Conservation (phyloP, 2,113 vertebrate species). For the Mastomys natalensis region DNA sequence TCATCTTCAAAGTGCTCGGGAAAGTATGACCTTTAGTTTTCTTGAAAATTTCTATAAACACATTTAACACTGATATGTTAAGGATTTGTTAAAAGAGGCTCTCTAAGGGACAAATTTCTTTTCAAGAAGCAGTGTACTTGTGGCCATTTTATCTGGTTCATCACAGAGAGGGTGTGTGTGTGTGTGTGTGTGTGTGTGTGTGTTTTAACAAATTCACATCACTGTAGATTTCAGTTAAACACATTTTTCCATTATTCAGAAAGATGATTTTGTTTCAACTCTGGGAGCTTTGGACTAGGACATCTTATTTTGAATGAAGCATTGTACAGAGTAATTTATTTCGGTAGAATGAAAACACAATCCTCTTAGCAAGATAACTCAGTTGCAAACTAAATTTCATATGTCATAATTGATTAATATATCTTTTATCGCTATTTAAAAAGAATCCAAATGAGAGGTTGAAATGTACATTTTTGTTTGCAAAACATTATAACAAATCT, state of each 20-base stretch:
- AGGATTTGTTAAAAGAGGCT: background rate
- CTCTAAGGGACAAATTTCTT: background rate
- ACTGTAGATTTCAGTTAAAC: background rate
- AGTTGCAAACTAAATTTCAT: background rate
- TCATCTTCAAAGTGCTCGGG: slow-evolving; percentile 1
- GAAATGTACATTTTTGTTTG: background rate
- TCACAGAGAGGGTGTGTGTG: background rate
- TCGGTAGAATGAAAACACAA: background rate
- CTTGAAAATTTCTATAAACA: slow-evolving; percentile 3
- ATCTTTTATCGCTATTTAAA: background rate
- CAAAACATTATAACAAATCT: background rate
- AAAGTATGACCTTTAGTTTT: background rate
- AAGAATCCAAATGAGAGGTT: background rate
- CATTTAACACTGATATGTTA: slow-evolving; percentile 5
- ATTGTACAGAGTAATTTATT: background rate
- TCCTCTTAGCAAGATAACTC: background rate
- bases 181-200: no score
- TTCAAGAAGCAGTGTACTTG: background rate
- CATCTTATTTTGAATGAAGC: background rate
- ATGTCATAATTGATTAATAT: no score
- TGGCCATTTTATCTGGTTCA: background rate
- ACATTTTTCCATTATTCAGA: background rate
- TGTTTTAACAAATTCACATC: background rate
- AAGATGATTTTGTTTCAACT: background rate
- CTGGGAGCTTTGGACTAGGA: background rate